A percentile compares a stretch with the other conserved stretches of the same genome.
Evolutionary conservation across 2,797 vertebrate genomes (phyloP).

Genomic region (Esox lucius): DNA sequence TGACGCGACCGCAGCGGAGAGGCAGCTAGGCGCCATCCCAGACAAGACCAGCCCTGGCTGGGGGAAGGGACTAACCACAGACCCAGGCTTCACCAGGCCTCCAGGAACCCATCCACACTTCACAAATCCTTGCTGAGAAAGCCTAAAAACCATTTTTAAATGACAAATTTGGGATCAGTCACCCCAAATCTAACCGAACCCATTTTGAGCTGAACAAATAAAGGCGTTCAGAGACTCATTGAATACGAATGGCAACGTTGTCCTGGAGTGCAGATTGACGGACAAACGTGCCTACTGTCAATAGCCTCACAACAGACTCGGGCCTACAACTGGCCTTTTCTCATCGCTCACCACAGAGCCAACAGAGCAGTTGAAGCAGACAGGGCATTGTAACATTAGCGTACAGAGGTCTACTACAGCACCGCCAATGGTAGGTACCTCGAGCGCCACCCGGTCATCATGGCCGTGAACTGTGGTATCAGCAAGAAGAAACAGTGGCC

Average conservation of each 20-base stretch:
- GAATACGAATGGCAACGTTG: not conserved
- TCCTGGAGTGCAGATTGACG: not conserved
- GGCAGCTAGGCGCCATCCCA: constrained; percentile 39
- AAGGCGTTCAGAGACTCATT: not conserved
- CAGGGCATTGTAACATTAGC: not conserved
- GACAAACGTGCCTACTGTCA: not conserved
- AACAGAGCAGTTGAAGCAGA: not conserved
- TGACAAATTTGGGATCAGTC: not conserved
- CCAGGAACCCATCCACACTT: not conserved
- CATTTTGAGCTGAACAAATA: not conserved
- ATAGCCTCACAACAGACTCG: not conserved
- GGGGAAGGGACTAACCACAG: constrained; percentile 24
- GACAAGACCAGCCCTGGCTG: constrained; percentile 18
- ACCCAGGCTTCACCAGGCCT: constrained; percentile 33
- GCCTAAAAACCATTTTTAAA: not conserved
- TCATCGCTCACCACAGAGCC: not conserved
- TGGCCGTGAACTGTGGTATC: not conserved
- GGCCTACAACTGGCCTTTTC: not conserved
- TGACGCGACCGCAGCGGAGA: constrained; percentile 25
- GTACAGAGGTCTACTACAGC: not conserved
- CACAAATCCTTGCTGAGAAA: not conserved
- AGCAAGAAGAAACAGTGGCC: too few relatives aligned
- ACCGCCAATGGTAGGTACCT: not conserved
- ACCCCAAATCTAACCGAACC: not conserved
- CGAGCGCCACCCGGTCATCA: not conserved